A percentile compares a stretch with the other conserved stretches of the same genome.
Evolutionary conservation across 35 echinoderm and acorn worm species (phyloP).

Genomic region (Patiria miniata): DNA sequence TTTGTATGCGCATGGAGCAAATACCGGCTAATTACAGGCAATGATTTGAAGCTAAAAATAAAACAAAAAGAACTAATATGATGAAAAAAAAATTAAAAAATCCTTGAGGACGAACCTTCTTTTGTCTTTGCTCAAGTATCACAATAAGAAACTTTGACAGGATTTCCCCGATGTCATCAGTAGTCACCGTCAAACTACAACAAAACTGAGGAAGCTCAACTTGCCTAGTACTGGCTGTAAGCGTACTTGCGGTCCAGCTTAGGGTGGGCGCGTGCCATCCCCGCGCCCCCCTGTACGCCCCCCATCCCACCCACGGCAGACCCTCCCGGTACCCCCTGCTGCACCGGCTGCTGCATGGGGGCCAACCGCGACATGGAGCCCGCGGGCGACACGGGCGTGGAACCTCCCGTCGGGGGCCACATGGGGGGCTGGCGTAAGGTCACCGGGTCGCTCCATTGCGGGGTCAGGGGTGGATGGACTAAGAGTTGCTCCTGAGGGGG

Average conservation of each 20-base stretch:
- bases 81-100: too few species aligned
- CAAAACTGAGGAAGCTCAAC: too few species aligned
- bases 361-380: constrained; percentile 68
- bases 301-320: neutral
- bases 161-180: too few species aligned
- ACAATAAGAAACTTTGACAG: too few species aligned
- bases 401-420: constrained; percentile 74
- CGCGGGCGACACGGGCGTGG: constrained; percentile 86
- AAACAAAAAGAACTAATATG: too few species aligned
- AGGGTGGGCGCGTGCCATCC: constrained; percentile 44
- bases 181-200: too few species aligned
- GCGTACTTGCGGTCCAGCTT: constrained; percentile 83
- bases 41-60: too few species aligned
- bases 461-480: constrained; percentile 83
- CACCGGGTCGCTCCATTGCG: constrained; percentile 97
- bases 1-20: too few species aligned
- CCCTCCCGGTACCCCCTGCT: neutral
- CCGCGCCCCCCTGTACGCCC: constrained; percentile 24
- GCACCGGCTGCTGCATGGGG: constrained; percentile 22
- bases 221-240: constrained; percentile 50
- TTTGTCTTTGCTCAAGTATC: too few species aligned
- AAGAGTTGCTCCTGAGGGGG: constrained; percentile 66
- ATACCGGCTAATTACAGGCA: too few species aligned
- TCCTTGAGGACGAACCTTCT: too few species aligned
- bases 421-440: constrained; percentile 62